Evolutionary conservation across 2,797 vertebrate genomes (phyloP).

Genomic region (Spheniscus humboldti): DNA sequence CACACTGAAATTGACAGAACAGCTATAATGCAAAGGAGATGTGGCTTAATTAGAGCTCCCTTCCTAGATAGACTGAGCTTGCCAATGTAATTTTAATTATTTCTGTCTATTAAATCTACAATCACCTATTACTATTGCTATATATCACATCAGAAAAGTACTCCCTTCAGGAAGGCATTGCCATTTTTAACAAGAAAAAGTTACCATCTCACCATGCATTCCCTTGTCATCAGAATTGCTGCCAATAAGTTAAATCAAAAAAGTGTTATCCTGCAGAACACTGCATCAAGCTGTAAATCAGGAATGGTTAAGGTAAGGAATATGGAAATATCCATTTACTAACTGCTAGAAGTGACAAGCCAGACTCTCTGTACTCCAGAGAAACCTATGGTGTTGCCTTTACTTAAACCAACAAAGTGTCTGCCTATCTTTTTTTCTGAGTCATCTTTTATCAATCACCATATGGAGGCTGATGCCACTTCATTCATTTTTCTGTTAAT

Average conservation of each 20-base stretch:
- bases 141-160: neutral
- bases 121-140: constrained; percentile 15
- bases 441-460: neutral
- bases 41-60: constrained; percentile 31
- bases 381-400: neutral
- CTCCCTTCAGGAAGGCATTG: neutral
- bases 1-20: constrained; percentile 41
- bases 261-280: neutral
- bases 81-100: constrained; percentile 54
- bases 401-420: neutral
- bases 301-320: neutral
- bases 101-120: constrained; percentile 39
- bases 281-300: neutral
- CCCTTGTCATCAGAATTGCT: neutral
- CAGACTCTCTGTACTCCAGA: neutral
- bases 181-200: constrained; percentile 15
- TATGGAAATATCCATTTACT: neutral
- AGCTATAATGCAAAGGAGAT: constrained; percentile 41
- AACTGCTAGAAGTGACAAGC: neutral
- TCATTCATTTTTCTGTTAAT: neutral
- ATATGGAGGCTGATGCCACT: neutral
- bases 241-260: neutral
- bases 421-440: neutral
- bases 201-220: neutral
- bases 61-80: constrained; percentile 11